A percentile compares a stretch with the other conserved stretches of the same genome.
These are phyloP conservation scores for Halichondria panicea DNA, from an alignment of 37 sponge, comb jelly and placozoan species.

Conservation along the genomic window DNA sequence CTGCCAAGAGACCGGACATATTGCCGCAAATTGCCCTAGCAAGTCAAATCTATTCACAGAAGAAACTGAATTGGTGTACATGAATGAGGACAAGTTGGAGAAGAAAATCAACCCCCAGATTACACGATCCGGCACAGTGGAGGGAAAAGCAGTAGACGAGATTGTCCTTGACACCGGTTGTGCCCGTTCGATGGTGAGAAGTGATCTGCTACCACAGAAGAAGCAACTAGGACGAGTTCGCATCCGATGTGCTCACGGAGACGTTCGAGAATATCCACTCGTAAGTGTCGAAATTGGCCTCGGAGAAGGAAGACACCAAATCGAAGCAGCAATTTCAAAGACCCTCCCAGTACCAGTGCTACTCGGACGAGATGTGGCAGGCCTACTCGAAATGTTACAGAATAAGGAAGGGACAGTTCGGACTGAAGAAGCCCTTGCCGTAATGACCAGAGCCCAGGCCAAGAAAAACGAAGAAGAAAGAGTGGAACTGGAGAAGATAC, in stretches of 20 bases:
- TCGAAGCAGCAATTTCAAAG: slow-evolving; percentile 7
- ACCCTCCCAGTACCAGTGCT: slow-evolving; percentile 31
- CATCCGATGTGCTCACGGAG: no score
- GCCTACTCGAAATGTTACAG: background rate
- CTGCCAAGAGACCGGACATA: slow-evolving; percentile 15
- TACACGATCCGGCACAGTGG: background rate
- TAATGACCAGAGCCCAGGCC: slow-evolving; percentile 1
- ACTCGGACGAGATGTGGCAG: slow-evolving; percentile 20
- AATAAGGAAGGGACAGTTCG: no score
- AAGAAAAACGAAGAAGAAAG: background rate
- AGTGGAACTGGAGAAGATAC: background rate
- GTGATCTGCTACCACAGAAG: slow-evolving; percentile 32
- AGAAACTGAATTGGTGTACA: no score
- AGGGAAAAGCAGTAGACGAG: background rate
- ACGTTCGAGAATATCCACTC: slow-evolving; percentile 17
- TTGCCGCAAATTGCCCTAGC: background rate
- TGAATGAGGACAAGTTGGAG: no score
- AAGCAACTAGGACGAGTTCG: no score
- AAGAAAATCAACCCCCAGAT: background rate
- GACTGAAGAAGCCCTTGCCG: slow-evolving; percentile 10
- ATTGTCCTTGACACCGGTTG: slow-evolving; percentile 24
- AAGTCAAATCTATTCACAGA: no score
- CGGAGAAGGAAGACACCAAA: background rate
- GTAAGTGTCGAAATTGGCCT: slow-evolving; percentile 8
- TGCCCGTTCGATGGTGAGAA: slow-evolving; percentile 18